A percentile compares a stretch with the other conserved stretches of the same genome.
Conservation (phyloP, 1,140 invertebrate species). For the Nephotettix cincticeps region DNA sequence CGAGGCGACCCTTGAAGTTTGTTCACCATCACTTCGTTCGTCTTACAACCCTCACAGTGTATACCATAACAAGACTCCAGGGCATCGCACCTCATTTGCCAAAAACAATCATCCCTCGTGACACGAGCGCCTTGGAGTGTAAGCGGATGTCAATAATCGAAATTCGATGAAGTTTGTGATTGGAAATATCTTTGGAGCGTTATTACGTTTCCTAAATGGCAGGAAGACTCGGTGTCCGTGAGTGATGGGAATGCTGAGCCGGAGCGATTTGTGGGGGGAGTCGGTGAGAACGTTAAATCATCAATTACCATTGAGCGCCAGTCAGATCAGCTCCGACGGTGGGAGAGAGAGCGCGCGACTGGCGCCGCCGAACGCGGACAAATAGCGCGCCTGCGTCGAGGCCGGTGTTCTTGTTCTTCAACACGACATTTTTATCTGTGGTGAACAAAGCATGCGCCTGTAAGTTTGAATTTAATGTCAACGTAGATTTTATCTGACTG, state of each 20-base stretch:
- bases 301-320: neutral
- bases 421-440: neutral
- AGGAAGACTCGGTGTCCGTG: neutral
- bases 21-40: no score
- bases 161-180: no score
- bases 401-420: neutral
- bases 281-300: slow-evolving; percentile 2
- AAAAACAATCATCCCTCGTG: no score
- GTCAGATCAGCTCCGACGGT: neutral
- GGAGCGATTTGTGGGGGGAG: slow-evolving; percentile 1
- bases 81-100: no score
- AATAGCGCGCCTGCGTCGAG: neutral
- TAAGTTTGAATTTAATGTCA: slow-evolving; percentile 3
- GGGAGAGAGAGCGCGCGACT: neutral
- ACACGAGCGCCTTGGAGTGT: no score
- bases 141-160: no score
- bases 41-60: no score
- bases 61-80: no score
- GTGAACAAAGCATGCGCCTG: neutral
- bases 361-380: neutral
- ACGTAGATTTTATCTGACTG: neutral
- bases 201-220: no score
- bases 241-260: neutral
- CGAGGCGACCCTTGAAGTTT: no score
- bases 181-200: no score